Base-by-base conservation (phyloP, 2,113 vertebrate genomes). In the Acanthisitta chloris region DNA sequence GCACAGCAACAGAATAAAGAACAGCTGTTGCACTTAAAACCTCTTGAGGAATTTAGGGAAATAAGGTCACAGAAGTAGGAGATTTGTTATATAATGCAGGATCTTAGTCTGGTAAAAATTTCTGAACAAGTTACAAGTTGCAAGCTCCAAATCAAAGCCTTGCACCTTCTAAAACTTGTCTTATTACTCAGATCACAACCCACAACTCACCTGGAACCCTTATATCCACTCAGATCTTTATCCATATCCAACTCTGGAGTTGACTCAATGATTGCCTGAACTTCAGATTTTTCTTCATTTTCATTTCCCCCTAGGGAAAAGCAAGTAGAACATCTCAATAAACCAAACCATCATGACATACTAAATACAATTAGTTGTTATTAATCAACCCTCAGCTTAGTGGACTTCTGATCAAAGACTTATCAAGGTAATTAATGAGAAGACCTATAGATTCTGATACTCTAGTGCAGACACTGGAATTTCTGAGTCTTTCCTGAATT, bases 171-270 rank as follows among this genome's bases (percentile, higher is more conserved):
- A 61, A 72, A 95, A 73, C 4, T 5, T 19, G 26, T 38, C 49
- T 65, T 72, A 26, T 69, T 73, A 23, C 29, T 80, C 34, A 38
- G 82, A 79, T 25, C 18, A 28, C 33, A 95, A 45, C 49, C 74
- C 8, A 57, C 12, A 77, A 43, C 51, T 31, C 96, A 99, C 99
- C 99, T 99, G 52, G 99, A 98, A 92, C 98, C 98, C 97, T 98
- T 98, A 97, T 98, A 99, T 92, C 98, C 98, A 62, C 98, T 98
- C 55, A 99, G 98, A 85, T 99, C 99, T 97, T 98, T 98, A 95
- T 98, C 98, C 99, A 99, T 99, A 97, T 99, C 99, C 98, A 99
- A 65, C 94, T 99, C 99, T 48, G 99, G 99, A 54, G 99, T 99
- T 21, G 99, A 99, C 92, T 99, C 99, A 28, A 99, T 99, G 97